Evolutionary conservation across 2,888 invertebrate genomes (phyloP), one percentile per base, ranked within the genome.

Genomic region (Cataglyphis rosenhaueri): DNA sequence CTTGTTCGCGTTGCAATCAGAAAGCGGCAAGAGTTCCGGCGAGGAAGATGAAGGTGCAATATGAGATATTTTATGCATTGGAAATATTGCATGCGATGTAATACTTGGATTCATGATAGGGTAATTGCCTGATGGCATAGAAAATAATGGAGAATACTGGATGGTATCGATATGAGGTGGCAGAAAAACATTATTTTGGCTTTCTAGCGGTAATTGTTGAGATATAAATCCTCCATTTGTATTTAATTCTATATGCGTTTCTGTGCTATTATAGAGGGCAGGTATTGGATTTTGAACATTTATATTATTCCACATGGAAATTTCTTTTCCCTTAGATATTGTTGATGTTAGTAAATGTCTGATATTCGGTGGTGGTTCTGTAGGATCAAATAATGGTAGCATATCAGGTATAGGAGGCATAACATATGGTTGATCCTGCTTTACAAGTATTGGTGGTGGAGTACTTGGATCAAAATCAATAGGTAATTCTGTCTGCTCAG

Each of bases 361-460:
- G 48, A 87, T 81, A 55, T 86, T 83, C 44, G 89, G 86, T 9
- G 84, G 87, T 61, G 87, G 89, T 52, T 88, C 87, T 2, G 85
- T 84, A 5, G 90, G 87, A 70, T 92, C 85, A 1, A 89, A 90
- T 6, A 84, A 84, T 1, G 85, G 88, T 12, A 86, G 86, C 2
- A 89, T 66, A 66, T 89, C 81, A 0, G 61, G 70, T 15, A 84
- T 32, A 15, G 81, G 62, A 15, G 84, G 81, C 57, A 81, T 41
- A 29, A 62, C n/a, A 25, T 65, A 62, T 18, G 81, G 64, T n/a
- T 87, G 85, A 15, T 86, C 84, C 65, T 85, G 82, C 32, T 79
- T 76, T n/a, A 81, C n/a, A 52, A 62, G 41, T 38, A 66, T 66
- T n/a, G 86, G 84, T 44, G 89, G 84, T 0, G 82, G 86, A 21